A percentile compares a stretch with the other conserved stretches of the same genome.
Conservation (phyloP, 2,888 invertebrate genomes). For the Bruchidius siliquastri region DNA sequence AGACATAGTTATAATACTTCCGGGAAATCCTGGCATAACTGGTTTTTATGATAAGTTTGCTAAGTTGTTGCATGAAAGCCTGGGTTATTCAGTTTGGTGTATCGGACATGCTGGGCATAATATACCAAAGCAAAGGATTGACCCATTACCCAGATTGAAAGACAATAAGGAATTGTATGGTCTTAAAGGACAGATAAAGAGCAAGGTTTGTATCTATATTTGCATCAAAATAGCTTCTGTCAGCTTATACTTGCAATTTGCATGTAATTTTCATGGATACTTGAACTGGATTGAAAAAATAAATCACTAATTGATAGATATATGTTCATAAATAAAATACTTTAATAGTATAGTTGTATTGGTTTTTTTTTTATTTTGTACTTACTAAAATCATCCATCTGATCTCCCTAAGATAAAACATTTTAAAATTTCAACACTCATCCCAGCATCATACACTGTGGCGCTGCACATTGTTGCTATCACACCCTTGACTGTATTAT, state of each 20-base stretch:
- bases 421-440: too few species aligned
- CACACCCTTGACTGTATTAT: too few species aligned
- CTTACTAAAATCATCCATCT: not conserved
- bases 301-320: too few species aligned
- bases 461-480: too few species aligned
- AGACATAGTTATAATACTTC: constrained; percentile 66
- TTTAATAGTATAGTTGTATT: too few species aligned
- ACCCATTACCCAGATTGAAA: constrained; percentile 49
- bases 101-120: constrained; percentile 83
- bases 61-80: constrained; percentile 54
- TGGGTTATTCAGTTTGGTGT: constrained; percentile 70
- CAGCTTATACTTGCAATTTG: not conserved
- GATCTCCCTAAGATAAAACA: too few species aligned
- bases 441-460: too few species aligned
- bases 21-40: constrained; percentile 85
- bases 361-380: not conserved
- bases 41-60: constrained; percentile 77
- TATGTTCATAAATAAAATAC: too few species aligned
- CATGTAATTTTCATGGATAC: too few species aligned
- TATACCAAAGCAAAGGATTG: constrained; percentile 54
- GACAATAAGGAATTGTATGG: constrained; percentile 62
- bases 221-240: not conserved
- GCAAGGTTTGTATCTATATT: constrained; percentile 59
- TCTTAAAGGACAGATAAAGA: constrained; percentile 72
- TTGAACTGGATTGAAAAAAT: too few species aligned